Conservation (phyloP, 2,888 invertebrate genomes). For the Acronicta psi region DNA sequence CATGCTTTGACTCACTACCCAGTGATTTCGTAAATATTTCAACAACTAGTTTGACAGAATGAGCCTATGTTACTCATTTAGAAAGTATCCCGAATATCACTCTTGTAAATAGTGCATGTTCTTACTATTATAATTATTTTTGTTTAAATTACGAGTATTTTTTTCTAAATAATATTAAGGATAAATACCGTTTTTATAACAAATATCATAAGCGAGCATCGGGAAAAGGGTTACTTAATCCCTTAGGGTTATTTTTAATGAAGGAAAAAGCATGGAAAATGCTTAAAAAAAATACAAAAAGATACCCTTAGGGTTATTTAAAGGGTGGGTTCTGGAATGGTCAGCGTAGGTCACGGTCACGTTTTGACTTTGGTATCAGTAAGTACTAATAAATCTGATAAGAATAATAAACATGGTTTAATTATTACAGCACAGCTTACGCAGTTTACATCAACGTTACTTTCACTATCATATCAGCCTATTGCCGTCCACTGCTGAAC, state of each 20-base stretch:
- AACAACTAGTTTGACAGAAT: constrained; percentile 39
- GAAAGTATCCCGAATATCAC: constrained; percentile 10
- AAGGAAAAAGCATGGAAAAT: too few relatives aligned
- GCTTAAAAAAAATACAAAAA: too few relatives aligned
- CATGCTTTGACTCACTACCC: constrained; percentile 39
- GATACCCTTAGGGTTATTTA: too few relatives aligned
- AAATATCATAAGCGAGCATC: too few relatives aligned
- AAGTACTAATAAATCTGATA: constrained; percentile 4
- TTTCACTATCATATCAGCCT: too few relatives aligned
- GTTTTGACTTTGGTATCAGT: background rate
- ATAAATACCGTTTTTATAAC: too few relatives aligned
- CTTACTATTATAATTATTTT: constrained; percentile 2
- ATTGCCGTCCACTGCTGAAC: too few relatives aligned
- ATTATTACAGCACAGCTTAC: constrained; percentile 12
- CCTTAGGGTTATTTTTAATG: too few relatives aligned
- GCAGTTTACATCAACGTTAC: background rate
- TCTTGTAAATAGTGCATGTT: constrained; percentile 5
- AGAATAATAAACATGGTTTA: background rate
- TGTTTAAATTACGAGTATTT: background rate
- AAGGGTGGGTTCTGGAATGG: too few relatives aligned
- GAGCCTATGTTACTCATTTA: constrained; percentile 34
- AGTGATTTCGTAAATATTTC: constrained; percentile 34
- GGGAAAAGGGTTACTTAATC: too few relatives aligned
- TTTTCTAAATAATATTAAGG: too few relatives aligned
- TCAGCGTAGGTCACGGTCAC: too few relatives aligned